Evolutionary conservation across 1,140 invertebrate species (phyloP), one percentile per base, ranked within the genome.

Genomic region (Olivierus martensii): DNA sequence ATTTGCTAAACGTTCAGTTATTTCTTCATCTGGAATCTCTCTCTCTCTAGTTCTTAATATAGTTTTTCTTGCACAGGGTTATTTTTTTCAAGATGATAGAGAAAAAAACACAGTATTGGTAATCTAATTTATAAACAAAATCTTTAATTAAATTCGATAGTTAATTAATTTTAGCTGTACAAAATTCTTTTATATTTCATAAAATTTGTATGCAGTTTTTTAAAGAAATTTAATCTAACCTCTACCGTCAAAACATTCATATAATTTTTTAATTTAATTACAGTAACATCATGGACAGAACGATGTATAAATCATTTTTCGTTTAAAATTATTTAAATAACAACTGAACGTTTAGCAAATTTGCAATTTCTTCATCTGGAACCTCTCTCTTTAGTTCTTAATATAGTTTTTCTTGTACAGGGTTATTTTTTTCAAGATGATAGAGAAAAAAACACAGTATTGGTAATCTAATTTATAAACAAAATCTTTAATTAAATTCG

Each of bases 371-470:
- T 14, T n/a, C 39, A 71, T 51, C 74, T 69, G 9, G 73, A 68
- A 9, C 75, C 28, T 87, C 74, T 57, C 73, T 70, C n/a, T n/a
- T 66, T 9, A 93, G 67, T 67, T 95, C 89, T 35, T 82, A 71
- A n/a, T 79, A 76, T 9, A 93, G 76, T 59, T 75, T 79, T 21
- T 81, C 69, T 64, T 91, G 87, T 46, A 85, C 64, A 34, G 56
- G 55, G n/a, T 65, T 69, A 62, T 86, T 73, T 14, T 76, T 75
- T 0, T 83, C 84, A 10, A 89, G 71, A 46, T 84, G 71, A 62
- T 87, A 79, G 18, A 92, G 67, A 5, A 89, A 66, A 60, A 88
- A 88, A 0, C 83, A 75, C 19, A 91, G 82, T 83, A 62, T 88
- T 89, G 14, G 84, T 84, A 56, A 88, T 67, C 83, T 87, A 73